A percentile compares a stretch with the other conserved stretches of the same genome.
Conservation (phyloP, 2,797 vertebrate species). For the Phataginus tetradactyla region DNA sequence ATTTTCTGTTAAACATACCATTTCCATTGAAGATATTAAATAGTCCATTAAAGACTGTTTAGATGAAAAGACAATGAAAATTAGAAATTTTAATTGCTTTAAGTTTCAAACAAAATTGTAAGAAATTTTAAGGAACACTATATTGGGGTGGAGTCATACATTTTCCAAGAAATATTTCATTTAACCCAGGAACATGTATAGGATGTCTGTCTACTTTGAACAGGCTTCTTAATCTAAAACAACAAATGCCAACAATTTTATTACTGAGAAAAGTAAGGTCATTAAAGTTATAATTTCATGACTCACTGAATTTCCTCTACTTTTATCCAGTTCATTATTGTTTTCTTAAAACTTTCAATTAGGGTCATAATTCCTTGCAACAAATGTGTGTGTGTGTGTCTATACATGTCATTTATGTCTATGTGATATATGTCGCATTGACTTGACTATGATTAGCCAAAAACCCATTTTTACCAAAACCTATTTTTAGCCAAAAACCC, state of each 20-base stretch:
- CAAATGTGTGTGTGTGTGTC: not conserved
- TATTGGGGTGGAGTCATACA: conserved; percentile 75
- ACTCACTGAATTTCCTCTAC: not conserved
- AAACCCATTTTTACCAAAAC: not conserved
- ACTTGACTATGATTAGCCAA: not conserved
- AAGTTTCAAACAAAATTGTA: conserved; percentile 4
- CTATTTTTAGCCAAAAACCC: not conserved
- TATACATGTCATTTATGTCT: not conserved
- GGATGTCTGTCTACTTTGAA: not conserved
- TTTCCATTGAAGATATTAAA: conserved; percentile 17
- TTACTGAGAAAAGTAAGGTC: conserved; percentile 5
- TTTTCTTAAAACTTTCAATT: conserved; percentile 53
- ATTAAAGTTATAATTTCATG: conserved; percentile 29
- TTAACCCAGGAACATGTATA: conserved; percentile 62
- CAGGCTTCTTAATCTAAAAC: conserved; percentile 70
- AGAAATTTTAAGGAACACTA: conserved; percentile 66
- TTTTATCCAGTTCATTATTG: not conserved
- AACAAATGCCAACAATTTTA: not conserved
- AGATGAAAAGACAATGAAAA: conserved; percentile 8
- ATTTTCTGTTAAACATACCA: not conserved
- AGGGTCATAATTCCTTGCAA: not conserved
- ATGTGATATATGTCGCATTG: not conserved
- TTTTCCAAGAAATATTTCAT: conserved; percentile 67
- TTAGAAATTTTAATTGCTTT: not conserved
- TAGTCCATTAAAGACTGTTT: conserved; percentile 4